Conservation (phyloP, 2,888 invertebrate species). For the Melangyna quadrimaculata region DNA sequence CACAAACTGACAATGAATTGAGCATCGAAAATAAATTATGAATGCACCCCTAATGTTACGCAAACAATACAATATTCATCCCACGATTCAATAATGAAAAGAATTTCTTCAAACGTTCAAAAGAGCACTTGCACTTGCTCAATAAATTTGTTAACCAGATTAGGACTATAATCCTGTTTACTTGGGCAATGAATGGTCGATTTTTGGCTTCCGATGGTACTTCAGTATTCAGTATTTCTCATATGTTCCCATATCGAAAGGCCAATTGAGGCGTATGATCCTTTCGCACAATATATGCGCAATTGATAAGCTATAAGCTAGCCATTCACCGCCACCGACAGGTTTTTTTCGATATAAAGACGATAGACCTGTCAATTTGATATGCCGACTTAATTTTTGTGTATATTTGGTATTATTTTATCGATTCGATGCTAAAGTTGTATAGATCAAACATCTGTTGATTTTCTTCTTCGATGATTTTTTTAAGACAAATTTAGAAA, state of each 20-base stretch:
- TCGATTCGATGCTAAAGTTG: conserved; percentile 12
- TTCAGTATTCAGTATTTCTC: conserved; percentile 20
- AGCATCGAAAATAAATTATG: conserved; percentile 20
- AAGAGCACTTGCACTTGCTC: conserved; percentile 69
- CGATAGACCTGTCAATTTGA: conserved; percentile 61
- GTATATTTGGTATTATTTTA: conserved; percentile 44
- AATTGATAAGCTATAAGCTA: conserved; percentile 60
- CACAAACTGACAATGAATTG: conserved; percentile 18
- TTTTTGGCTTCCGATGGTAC: conserved; percentile 57
- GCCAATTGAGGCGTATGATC: conserved; percentile 61
- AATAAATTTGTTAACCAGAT: conserved; percentile 70
- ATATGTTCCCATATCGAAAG: conserved; percentile 68
- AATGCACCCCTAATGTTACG: conserved; percentile 23
- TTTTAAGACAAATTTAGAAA: background rate
- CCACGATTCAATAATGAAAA: background rate
- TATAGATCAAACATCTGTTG: conserved; percentile 37
- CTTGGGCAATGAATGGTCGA: conserved; percentile 60
- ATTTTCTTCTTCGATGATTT: background rate
- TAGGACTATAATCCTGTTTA: conserved; percentile 70
- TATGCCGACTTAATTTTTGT: conserved; percentile 50
- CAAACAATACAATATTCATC: conserved; percentile 3
- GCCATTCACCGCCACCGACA: conserved; percentile 36
- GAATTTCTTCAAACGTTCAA: conserved; percentile 29
- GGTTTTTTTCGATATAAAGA: conserved; percentile 24
- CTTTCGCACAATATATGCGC: conserved; percentile 64